A percentile compares a stretch with the other conserved stretches of the same genome.
These are phyloP conservation scores for Brachyistius frenatus DNA, from an alignment of 2,113 vertebrate species.

Conservation along the genomic window DNA sequence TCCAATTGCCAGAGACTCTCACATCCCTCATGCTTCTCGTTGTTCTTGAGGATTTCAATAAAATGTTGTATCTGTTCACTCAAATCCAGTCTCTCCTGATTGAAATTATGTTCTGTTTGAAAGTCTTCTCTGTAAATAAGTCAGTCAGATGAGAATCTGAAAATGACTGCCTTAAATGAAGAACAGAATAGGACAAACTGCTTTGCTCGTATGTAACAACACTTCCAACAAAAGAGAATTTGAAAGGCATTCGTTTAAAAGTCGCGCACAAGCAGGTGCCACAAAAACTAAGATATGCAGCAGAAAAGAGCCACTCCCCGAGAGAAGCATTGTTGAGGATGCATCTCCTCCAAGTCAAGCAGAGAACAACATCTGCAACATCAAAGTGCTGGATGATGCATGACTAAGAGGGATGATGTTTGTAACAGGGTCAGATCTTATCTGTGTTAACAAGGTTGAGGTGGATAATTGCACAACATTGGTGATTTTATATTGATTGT, in stretches of 20 bases:
- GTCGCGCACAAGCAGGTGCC: conserved; percentile 59
- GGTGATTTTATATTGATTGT: no score
- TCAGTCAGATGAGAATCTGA: conserved; percentile 42
- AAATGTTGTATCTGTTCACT: no score
- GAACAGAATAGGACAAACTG: conserved; percentile 34
- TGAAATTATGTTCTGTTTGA: conserved; percentile 32
- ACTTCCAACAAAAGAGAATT: conserved; percentile 36
- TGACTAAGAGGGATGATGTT: conserved; percentile 20
- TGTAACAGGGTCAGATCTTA: conserved; percentile 15
- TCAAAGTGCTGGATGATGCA: conserved; percentile 11
- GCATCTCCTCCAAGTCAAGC: conserved; percentile 42
- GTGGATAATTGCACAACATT: not conserved
- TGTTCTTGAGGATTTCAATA: no score
- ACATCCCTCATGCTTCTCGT: not conserved
- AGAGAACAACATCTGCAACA: conserved; percentile 54
- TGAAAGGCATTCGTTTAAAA: conserved; percentile 52
- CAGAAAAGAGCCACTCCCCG: conserved; percentile 31
- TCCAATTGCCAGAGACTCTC: no score
- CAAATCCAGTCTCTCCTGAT: not conserved
- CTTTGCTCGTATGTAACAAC: conserved; percentile 30
- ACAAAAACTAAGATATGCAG: conserved; percentile 52
- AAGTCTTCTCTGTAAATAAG: conserved; percentile 32
- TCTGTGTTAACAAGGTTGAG: conserved; percentile 26
- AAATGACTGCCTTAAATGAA: conserved; percentile 28
- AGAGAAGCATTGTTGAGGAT: conserved; percentile 24